phyloP scores from a whole-genome alignment of 2,797 vertebrate genomes.

The Rhabdophis nuchalis region DNA sequence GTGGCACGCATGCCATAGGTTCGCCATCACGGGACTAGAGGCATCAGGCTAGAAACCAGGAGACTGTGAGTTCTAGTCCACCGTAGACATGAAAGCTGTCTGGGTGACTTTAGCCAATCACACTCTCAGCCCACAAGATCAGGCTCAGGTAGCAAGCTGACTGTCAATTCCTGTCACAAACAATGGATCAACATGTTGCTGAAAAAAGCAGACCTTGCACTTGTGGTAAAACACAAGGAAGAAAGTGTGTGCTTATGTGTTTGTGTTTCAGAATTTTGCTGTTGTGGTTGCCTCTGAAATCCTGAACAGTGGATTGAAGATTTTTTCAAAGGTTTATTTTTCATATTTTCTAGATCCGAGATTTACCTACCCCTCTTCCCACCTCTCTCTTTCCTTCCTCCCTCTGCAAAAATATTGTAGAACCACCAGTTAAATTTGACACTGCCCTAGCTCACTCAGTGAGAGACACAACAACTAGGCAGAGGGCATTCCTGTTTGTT shows the following conservation, averaged over 20 bases:
- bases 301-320: neutral
- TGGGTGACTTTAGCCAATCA: neutral
- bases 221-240: neutral
- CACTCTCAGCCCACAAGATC: neutral
- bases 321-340: slow-evolving; percentile 13
- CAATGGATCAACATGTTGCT: neutral
- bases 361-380: neutral
- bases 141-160: neutral
- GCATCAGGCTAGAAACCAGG: neutral
- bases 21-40: too few species aligned
- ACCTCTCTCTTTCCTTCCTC: neutral
- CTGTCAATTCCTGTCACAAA: neutral
- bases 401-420: neutral
- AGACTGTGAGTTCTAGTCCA: neutral
- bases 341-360: neutral
- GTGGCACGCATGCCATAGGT: too few species aligned
- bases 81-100: neutral
- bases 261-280: neutral
- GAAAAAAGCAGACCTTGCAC: neutral
- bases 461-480: neutral
- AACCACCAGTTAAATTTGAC: neutral
- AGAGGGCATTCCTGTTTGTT: neutral
- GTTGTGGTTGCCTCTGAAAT: neutral
- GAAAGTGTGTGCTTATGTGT: neutral
- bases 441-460: neutral